Percentiles rank a stretch among this genome's conserved stretches.
Conservation (phyloP, 1,140 invertebrate species). For the Eueides isabella region DNA sequence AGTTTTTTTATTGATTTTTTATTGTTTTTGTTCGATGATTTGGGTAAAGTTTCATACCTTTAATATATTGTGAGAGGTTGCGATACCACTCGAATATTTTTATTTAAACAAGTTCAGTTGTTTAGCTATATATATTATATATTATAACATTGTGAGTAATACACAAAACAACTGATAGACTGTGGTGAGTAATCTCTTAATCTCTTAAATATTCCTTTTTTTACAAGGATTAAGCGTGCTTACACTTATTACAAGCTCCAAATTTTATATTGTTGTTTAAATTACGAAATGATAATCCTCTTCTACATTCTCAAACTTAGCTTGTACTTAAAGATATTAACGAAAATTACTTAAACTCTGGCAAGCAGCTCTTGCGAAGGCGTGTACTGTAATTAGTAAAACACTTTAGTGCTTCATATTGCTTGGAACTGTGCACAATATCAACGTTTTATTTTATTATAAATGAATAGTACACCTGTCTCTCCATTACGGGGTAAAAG, state of each 20-base stretch:
- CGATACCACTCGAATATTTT: too few species aligned
- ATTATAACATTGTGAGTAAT: too few species aligned
- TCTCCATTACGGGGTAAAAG: conserved; percentile 39
- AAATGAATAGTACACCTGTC: conserved; percentile 45
- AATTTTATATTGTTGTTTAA: conserved; percentile 18
- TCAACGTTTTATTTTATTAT: conserved; percentile 59
- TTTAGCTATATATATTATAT: too few species aligned
- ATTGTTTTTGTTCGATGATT: neutral
- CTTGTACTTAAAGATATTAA: conserved; percentile 66
- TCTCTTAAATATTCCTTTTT: too few species aligned
- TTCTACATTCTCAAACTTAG: conserved; percentile 40
- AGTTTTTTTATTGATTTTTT: conserved; percentile 23
- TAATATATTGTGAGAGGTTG: neutral
- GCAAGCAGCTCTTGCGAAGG: conserved; percentile 64
- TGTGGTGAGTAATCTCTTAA: too few species aligned
- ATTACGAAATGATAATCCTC: conserved; percentile 28
- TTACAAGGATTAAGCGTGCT: neutral
- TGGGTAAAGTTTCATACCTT: neutral
- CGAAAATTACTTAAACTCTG: conserved; percentile 70
- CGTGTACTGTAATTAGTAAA: conserved; percentile 70
- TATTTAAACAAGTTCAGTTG: too few species aligned
- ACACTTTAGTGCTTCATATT: conserved; percentile 54
- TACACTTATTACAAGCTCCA: neutral
- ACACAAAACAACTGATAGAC: too few species aligned
- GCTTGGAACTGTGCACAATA: conserved; percentile 51